phyloP scores from a whole-genome alignment of 2,888 invertebrate genomes.

The Anoplius nigerrimus region DNA sequence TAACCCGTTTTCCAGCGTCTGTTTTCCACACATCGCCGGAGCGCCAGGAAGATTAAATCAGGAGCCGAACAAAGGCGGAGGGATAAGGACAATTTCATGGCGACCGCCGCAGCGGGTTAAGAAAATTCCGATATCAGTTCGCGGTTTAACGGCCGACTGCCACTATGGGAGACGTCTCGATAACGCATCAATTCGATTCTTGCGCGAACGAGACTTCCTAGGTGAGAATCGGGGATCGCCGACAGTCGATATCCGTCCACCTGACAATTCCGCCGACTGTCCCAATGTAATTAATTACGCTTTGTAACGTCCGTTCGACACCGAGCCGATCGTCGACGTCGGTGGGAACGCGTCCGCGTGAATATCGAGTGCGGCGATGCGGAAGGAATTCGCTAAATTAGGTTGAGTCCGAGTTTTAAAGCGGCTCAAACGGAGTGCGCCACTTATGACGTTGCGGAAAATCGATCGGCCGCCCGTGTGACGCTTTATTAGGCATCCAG shows the following conservation, averaged over 20 bases:
- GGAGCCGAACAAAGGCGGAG: conserved; percentile 22
- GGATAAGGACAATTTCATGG: conserved; percentile 27
- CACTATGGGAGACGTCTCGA: background rate
- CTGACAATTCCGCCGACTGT: background rate
- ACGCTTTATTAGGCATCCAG: background rate
- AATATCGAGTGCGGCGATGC: too few species aligned
- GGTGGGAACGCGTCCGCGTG: too few species aligned
- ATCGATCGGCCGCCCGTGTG: background rate
- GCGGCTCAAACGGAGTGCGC: too few species aligned
- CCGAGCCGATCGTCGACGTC: background rate
- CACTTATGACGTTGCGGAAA: too few species aligned
- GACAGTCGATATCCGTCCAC: background rate
- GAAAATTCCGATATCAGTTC: conserved; percentile 33
- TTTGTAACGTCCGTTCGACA: conserved; percentile 9
- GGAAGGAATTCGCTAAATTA: too few species aligned
- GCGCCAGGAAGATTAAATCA: conserved; percentile 28
- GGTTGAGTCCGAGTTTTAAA: too few species aligned
- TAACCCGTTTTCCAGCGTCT: conserved; percentile 40
- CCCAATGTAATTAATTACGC: conserved; percentile 20
- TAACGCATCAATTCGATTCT: background rate
- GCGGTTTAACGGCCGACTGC: conserved; percentile 13
- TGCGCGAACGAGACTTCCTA: background rate
- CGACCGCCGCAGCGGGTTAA: conserved; percentile 13
- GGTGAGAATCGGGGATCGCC: background rate
- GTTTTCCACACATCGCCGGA: conserved; percentile 29